Base-by-base conservation (phyloP, 2,888 invertebrate genomes). In the Leucophenga maculata region DNA sequence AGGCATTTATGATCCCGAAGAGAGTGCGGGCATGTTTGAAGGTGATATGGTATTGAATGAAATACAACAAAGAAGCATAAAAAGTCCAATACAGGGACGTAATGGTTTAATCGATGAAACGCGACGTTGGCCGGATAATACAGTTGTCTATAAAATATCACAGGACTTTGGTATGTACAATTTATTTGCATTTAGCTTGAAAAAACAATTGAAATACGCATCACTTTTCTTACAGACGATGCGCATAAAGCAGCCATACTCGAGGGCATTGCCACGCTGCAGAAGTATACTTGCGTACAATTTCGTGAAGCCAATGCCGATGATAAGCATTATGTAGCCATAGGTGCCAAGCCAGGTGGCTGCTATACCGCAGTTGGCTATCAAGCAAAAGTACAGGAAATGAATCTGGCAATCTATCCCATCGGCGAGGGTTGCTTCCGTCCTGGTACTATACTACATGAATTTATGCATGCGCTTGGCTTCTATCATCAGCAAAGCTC, bases 401-500 rank as follows among this genome's bases (percentile, higher is more conserved):
- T 88, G 77, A 89, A 88, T 62, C 74, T 88, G 67, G 78, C 86
- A 67, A 77, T 82, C 0, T 85, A 82, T 74, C 82, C 82, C 0
- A 48, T 87, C 3, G 85, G 84, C 0, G 73, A 78, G 46, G 88
- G 88, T 2, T 89, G 88, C 71, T 88, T 88, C 59, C 78, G 86
- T 0, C 62, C 78, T 3, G 88, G 86, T 6, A 94, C 94, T 0
- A 91, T 93, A 0, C 86, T 94, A 9, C 95, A 95, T 79, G 95
- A 95, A 85, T 88, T 95, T 70, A 91, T 95, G 89, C 95, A 95
- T 82, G 93, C 93, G 0, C 80, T 93, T 8, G 95, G 95, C 1
- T 95, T 95, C 86, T 90, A 93, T 85, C 95, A 95, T 85, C 94
- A 95, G 79, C 95, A 95, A 86, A 94, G 93, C 78, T 91, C 94